Evolutionary conservation across 2,888 invertebrate species (phyloP).

Genomic region (Caenorhabditis sp.): DNA sequence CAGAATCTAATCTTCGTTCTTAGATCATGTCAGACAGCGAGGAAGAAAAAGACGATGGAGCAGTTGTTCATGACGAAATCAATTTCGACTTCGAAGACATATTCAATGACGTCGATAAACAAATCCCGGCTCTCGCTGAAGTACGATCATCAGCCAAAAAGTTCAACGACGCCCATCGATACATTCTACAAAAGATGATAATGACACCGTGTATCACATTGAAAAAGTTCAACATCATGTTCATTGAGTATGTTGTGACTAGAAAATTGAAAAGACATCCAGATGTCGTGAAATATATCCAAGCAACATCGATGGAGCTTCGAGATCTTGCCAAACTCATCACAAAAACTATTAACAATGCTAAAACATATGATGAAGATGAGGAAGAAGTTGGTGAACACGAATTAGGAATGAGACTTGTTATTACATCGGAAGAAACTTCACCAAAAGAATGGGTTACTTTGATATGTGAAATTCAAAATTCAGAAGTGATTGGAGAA

Average conservation of each 20-base stretch:
- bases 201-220: constrained; percentile 10
- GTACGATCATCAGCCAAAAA: constrained; percentile 11
- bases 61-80: not conserved
- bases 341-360: constrained; percentile 23
- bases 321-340: constrained; percentile 9
- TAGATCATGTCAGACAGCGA: not conserved
- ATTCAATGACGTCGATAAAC: not conserved
- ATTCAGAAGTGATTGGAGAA: constrained; percentile 25
- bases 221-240: constrained; percentile 20
- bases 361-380: constrained; percentile 4
- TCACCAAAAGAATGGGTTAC: constrained; percentile 23
- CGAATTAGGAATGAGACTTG: constrained; percentile 14
- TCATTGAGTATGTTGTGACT: constrained; percentile 12
- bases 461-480: constrained; percentile 20
- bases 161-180: constrained; percentile 21
- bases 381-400: not conserved
- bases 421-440: constrained; percentile 20
- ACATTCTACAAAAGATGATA: constrained; percentile 21
- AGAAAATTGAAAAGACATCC: constrained; percentile 19
- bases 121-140: constrained; percentile 4
- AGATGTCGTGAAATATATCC: constrained; percentile 13
- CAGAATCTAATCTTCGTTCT: too few relatives aligned
- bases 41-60: not conserved
- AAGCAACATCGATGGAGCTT: not conserved
- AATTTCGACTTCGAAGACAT: not conserved